Base-by-base conservation (phyloP, 2,797 vertebrate species). In the Cryptoprocta ferox region DNA sequence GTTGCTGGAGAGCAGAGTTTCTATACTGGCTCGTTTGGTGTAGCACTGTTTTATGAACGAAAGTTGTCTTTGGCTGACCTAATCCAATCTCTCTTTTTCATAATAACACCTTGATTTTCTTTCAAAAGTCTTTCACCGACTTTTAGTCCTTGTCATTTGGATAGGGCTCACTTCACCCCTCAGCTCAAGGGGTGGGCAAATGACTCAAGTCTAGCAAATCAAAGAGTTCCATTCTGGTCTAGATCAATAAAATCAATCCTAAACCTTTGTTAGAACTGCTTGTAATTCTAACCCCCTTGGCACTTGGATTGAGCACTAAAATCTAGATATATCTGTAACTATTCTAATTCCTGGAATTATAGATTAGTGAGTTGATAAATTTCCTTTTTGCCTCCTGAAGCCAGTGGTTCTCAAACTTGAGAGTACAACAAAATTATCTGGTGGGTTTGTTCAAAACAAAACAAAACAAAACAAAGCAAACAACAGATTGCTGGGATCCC, bases 261-360 rank as follows among this genome's bases (percentile, higher is more conserved):
- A 48, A 76, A 87, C 37, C 86, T 80, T 56, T 78, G 81, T 84
- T 66, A 81, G 39, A 91, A 85, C 18, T 75, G 61, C 78, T 93
- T 28, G 11, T 53, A 96, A 96, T 83, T 82, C 66, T 63, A 63
- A 15, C 63, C 50, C 50, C 76, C 35, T 63, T 82, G 24, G 56
- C n/a, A 59, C 0, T 37, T 21, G 26, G 45, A 89, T 26, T 73
- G 24, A 92, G 39, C 61, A 68, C 4, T 91, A 5, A 91, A 71
- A 70, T 83, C 59, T 50, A 88, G 39, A 85, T 63, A 30, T 70
- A 76, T 53, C 8, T 61, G 53, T 90, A 85, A 83, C n/a, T 83
- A 71, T 24, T 53, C 81, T 89, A 95, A 83, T 75, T 96, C 56
- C 37, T 45, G 14, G 59, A 92, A 86, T 83, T 85, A 86, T 30